phyloP scores from a whole-genome alignment of 2,888 invertebrate genomes.

The Lasioglossum lativentre region DNA sequence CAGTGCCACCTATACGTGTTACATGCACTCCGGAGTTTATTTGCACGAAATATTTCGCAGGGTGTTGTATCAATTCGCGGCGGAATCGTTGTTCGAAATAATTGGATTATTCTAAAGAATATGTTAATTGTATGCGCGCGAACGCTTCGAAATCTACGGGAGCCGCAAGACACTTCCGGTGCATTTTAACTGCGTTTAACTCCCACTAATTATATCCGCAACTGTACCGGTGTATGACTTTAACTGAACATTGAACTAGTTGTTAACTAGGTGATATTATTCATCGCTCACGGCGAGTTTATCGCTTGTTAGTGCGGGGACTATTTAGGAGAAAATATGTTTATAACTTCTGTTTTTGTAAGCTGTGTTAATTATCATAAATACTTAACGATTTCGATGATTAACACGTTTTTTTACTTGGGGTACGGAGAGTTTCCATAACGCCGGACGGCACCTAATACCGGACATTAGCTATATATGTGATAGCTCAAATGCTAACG shows the following conservation, averaged over 20 bases:
- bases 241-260: not conserved
- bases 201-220: not conserved
- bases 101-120: constrained; percentile 27
- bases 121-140: not conserved
- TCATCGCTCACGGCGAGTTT: not conserved
- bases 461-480: no score
- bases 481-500: no score
- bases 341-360: not conserved
- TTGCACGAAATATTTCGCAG: constrained; percentile 63
- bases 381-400: not conserved
- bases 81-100: not conserved
- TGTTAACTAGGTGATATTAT: not conserved
- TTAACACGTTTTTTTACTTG: not conserved
- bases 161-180: not conserved
- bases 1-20: constrained; percentile 55
- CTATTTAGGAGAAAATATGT: not conserved
- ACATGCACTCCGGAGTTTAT: constrained; percentile 56
- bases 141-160: not conserved
- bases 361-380: not conserved
- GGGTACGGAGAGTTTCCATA: no score
- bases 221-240: not conserved
- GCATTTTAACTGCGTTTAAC: not conserved
- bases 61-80: not conserved
- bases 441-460: no score
- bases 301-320: not conserved